Percentiles rank a stretch among this genome's conserved stretches.
Conservation (phyloP, 1,140 invertebrate genomes). For the Diorhabda elongata region DNA sequence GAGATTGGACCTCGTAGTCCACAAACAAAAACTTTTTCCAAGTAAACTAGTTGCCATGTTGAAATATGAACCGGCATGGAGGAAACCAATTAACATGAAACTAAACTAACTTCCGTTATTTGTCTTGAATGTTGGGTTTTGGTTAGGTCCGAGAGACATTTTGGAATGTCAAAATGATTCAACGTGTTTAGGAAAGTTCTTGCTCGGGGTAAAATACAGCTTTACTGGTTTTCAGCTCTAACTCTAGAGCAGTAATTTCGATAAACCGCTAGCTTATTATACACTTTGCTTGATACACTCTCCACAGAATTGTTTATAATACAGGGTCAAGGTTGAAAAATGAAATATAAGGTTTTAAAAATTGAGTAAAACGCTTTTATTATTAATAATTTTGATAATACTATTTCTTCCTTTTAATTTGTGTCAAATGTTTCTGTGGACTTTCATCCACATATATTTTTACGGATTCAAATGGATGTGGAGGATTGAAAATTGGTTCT, state of each 20-base stretch:
- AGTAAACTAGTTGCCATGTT: background rate
- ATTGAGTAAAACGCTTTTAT: background rate
- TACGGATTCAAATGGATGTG: conserved; percentile 33
- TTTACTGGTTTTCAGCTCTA: background rate
- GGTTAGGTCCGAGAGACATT: background rate
- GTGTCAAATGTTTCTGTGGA: conserved; percentile 21
- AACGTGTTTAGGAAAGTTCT: background rate
- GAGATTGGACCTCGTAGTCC: too few relatives aligned
- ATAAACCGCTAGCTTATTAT: background rate
- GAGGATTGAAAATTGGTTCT: conserved; percentile 37
- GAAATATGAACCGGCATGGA: background rate
- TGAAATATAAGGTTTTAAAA: too few relatives aligned
- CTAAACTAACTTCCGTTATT: background rate
- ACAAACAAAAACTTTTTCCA: too few relatives aligned
- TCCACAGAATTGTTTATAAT: too few relatives aligned
- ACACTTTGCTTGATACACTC: too few relatives aligned
- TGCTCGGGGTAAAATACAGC: background rate
- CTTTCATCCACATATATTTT: conserved; percentile 39
- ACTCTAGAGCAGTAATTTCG: background rate
- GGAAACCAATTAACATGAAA: conserved; percentile 2
- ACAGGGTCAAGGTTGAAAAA: too few relatives aligned
- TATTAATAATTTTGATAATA: background rate
- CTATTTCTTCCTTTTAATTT: background rate
- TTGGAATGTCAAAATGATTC: background rate
- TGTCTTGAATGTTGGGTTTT: background rate